Conservation (phyloP, 2,888 invertebrate genomes). For the Diarsia brunnea region DNA sequence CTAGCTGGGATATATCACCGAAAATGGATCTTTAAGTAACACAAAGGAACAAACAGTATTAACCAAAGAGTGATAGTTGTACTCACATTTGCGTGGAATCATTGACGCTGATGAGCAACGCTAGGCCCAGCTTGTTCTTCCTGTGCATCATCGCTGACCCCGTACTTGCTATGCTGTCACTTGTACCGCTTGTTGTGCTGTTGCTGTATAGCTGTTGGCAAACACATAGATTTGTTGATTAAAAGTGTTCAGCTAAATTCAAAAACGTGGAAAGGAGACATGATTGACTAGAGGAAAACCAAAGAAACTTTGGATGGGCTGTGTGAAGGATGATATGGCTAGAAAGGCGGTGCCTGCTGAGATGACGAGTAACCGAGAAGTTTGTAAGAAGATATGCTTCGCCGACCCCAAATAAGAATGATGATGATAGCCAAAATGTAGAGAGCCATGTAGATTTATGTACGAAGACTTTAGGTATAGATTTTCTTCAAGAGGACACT, state of each 20-base stretch:
- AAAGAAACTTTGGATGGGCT: too few species aligned
- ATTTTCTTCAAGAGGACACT: background rate
- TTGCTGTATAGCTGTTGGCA: slow-evolving; percentile 81
- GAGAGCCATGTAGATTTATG: too few species aligned
- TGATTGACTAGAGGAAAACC: too few species aligned
- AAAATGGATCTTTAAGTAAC: background rate
- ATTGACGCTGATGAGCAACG: slow-evolving; percentile 84
- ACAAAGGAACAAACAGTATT: background rate
- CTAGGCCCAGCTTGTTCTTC: slow-evolving; percentile 84
- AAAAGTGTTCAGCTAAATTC: background rate
- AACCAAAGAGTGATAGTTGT: background rate
- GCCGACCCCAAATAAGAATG: too few species aligned
- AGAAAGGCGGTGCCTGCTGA: too few species aligned
- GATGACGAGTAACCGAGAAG: too few species aligned
- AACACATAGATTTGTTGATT: background rate
- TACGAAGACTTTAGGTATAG: too few species aligned
- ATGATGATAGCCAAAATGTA: too few species aligned
- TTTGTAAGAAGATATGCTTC: too few species aligned
- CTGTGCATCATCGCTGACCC: slow-evolving; percentile 72
- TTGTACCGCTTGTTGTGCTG: slow-evolving; percentile 83
- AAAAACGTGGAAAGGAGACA: background rate
- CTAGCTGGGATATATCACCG: background rate
- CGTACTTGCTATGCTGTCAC: slow-evolving; percentile 81
- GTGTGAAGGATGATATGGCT: too few species aligned
- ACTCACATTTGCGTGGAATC: slow-evolving; percentile 85